Conservation (phyloP, 2,888 invertebrate genomes). For the Dermolepida albohirtum region DNA sequence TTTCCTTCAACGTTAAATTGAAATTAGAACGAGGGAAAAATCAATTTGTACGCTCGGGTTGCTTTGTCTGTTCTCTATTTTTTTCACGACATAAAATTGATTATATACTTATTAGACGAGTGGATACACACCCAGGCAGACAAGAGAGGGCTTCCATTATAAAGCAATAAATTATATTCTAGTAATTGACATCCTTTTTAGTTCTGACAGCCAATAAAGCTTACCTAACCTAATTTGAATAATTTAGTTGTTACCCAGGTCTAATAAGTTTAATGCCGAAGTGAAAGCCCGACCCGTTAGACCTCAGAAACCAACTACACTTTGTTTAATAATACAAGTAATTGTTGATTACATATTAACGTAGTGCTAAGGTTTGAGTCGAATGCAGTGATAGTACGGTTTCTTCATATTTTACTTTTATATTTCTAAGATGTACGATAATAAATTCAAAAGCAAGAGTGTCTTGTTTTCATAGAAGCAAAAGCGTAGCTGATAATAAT, state of each 20-base stretch:
- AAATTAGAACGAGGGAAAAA: too few relatives aligned
- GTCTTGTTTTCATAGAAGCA: not conserved
- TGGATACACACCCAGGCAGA: not conserved
- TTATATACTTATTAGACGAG: conserved; percentile 9
- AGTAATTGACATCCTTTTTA: conserved; percentile 40
- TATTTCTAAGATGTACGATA: not conserved
- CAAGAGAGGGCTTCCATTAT: conserved; percentile 20
- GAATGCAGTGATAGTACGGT: too few relatives aligned
- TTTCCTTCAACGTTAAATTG: too few relatives aligned
- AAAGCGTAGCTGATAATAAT: too few relatives aligned
- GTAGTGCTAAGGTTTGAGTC: too few relatives aligned
- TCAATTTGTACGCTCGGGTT: too few relatives aligned
- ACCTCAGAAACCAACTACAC: not conserved
- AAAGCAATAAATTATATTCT: conserved; percentile 38
- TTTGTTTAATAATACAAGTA: not conserved
- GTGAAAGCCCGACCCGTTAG: not conserved
- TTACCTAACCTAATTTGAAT: conserved; percentile 37
- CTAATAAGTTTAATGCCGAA: conserved; percentile 26
- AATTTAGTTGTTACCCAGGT: conserved; percentile 30
- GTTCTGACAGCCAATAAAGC: conserved; percentile 38
- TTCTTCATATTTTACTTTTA: too few relatives aligned
- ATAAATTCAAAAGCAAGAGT: not conserved
- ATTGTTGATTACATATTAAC: conserved; percentile 2
- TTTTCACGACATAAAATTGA: not conserved
- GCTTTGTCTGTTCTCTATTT: too few relatives aligned